Evolutionary conservation across 2,888 invertebrate genomes (phyloP).

Genomic region (Drosophila lacicola): DNA sequence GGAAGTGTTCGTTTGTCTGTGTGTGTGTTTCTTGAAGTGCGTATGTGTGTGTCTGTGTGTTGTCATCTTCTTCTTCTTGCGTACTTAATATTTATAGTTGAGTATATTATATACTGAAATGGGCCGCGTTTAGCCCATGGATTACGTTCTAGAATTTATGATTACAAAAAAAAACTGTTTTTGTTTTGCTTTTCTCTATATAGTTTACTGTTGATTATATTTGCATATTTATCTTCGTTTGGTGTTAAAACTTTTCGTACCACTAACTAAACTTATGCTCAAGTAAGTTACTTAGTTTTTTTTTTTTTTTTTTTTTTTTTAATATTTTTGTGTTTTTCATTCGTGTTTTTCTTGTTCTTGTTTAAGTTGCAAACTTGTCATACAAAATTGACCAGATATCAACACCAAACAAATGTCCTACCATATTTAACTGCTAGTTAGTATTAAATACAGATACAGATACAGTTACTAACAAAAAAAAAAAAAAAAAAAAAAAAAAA

Average conservation of each 20-base stretch:
- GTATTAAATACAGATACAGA: conserved; percentile 70
- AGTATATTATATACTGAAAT: conserved; percentile 37
- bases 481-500: conserved; percentile 54
- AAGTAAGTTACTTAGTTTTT: conserved; percentile 5
- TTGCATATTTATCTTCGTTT: conserved; percentile 41
- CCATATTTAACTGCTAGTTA: conserved; percentile 61
- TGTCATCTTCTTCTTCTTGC: neutral
- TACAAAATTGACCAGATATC: conserved; percentile 73
- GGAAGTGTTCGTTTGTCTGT: conserved; percentile 45
- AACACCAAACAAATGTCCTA: conserved; percentile 70
- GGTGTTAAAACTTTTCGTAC: conserved; percentile 65
- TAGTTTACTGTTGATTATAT: conserved; percentile 63
- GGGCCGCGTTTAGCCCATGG: conserved; percentile 25
- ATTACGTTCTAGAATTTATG: conserved; percentile 48
- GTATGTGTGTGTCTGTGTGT: conserved; percentile 5
- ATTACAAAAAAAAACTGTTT: conserved; percentile 49
- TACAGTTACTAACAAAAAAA: conserved; percentile 33
- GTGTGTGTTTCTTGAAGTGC: conserved; percentile 13
- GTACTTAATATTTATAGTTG: conserved; percentile 47
- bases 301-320: conserved; percentile 1
- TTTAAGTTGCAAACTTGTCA: conserved; percentile 21
- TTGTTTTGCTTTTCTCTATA: conserved; percentile 1
- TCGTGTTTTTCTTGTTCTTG: conserved; percentile 3
- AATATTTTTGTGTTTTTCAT: neutral
- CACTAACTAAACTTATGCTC: conserved; percentile 51